These are phyloP conservation scores for Tiaroga cobitis DNA, from an alignment of 2,797 vertebrate genomes.

Conservation along the genomic window DNA sequence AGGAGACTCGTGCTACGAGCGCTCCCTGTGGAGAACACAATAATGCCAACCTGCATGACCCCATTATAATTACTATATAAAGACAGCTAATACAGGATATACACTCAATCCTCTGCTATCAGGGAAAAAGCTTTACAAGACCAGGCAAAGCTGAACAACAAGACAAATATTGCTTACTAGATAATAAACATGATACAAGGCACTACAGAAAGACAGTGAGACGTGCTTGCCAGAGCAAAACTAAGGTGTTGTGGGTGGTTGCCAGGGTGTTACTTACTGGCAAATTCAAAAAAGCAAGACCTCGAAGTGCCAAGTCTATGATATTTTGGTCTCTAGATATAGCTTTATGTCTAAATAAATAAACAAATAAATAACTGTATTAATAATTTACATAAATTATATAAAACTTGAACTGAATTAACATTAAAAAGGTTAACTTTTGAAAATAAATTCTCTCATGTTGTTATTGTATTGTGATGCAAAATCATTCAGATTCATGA, in stretches of 20 bases:
- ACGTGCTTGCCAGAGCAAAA: not conserved
- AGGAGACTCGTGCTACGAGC: slow-evolving; percentile 22
- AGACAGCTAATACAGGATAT: slow-evolving; percentile 24
- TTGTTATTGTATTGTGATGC: not conserved
- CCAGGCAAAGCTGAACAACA: slow-evolving; percentile 3
- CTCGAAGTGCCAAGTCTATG: not conserved
- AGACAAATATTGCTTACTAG: slow-evolving; percentile 30
- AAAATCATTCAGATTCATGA: not conserved
- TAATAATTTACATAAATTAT: not conserved
- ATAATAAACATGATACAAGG: not conserved
- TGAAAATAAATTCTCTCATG: not conserved
- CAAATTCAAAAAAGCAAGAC: not conserved
- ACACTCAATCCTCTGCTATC: slow-evolving; percentile 25
- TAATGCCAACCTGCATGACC: slow-evolving; percentile 40
- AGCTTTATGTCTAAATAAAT: not conserved
- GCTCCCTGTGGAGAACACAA: slow-evolving; percentile 46
- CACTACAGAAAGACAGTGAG: not conserved
- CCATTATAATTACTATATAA: slow-evolving; percentile 44
- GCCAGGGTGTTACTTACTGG: not conserved
- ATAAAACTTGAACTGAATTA: not conserved
- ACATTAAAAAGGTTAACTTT: not conserved
- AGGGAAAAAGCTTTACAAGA: slow-evolving; percentile 28
- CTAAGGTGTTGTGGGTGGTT: slow-evolving; percentile 1
- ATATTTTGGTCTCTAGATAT: not conserved
- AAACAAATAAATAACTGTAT: not conserved